Base-by-base conservation (phyloP, 2,888 invertebrate species). In the Pristionchus fissidentatus region DNA sequence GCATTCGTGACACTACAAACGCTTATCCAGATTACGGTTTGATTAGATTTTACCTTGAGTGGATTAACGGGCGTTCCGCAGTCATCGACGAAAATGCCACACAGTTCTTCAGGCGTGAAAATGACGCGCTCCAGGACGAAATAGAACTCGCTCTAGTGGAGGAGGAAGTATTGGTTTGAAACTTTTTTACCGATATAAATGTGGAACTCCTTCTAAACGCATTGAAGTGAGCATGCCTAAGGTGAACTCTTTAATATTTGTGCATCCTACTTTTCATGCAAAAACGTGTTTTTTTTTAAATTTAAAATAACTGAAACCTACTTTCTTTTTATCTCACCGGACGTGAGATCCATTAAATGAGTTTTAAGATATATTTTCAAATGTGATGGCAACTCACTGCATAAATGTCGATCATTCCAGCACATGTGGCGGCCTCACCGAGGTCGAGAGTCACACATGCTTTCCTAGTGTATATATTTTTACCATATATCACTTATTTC, bases 61-160 rank as follows among this genome's bases (percentile, higher is more conserved):
- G 83, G 83, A 55, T 83, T 77, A 0, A 73, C 43, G 38, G 73
- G 70, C 3, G 49, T 46, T 49, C 84, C 84, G 13, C 75, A 55
- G 62, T 60, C 80, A 32, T 83, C 80, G n/a, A 89, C 84, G 77
- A 90, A 87, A 8, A 87, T 88, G 73, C 90, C 90, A 75, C 90
- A 90, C 46, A 90, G 87, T 73, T 90, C 89, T 29, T 86, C 85
- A 19, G 88, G 87, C 13, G 88, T 88, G 84, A 89, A 87, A 19
- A 88, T 85, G 7, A 87, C 85, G 55, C 85, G 81, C 38, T 86
- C 86, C 7, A 90, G 83, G 10, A 89, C 88, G 84, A 88, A 90
- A 3, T 86, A 86, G 32, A 90, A 86, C 84, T 90, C 90, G 81
- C 87, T 86, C 87, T 87, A 60, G n/a, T n/a, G n/a, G n/a, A n/a